Base-by-base conservation (phyloP, 2,888 invertebrate species). In the Alcis repandata region DNA sequence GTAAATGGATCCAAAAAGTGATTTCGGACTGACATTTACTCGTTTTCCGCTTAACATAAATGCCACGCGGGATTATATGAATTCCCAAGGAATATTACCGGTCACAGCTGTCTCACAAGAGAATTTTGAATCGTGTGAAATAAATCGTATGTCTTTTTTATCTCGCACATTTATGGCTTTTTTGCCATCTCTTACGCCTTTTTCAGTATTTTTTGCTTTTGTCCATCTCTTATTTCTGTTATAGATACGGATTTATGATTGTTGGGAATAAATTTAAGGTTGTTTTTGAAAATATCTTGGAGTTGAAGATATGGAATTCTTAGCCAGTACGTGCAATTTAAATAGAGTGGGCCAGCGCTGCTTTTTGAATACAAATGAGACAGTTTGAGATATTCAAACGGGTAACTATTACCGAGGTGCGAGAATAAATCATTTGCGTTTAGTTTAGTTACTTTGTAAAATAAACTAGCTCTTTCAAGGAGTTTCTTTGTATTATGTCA, bases 11-110 rank as follows among this genome's bases (percentile, higher is more conserved):
- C 56, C 62, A 59, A 65, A 68, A 66, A 61, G 62, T 62, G 62
- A 62, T 53, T 63, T 54, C 73, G 67, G 72, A 76, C 70, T 85
- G 85, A 79, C 86, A 86, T 85, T 84, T 78, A 80, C 77, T 75
- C 75, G 75, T 83, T 87, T 89, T 86, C 80, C 84, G 83, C 76
- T 84, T 80, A 80, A 78, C 77, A 74, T 52, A 88, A 90, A 90
- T 89, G 89, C 84, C 90, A 89, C 79, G 72, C 77, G 89, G 60
- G 89, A 87, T 90, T 89, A 90, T 77, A 70, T 69, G 72, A 72
- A 77, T 82, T 82, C 80, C 70, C 74, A 71, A 73, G 73, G 76
- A 78, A 70, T 69, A 73, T 63, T 56, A 61, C 63, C 71, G 72
- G 78, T 77, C 77, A 74, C 73, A 79, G 74, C 72, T 77, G 80